Conservation (phyloP, 2,797 vertebrate species). For the Gadopsis marmoratus region DNA sequence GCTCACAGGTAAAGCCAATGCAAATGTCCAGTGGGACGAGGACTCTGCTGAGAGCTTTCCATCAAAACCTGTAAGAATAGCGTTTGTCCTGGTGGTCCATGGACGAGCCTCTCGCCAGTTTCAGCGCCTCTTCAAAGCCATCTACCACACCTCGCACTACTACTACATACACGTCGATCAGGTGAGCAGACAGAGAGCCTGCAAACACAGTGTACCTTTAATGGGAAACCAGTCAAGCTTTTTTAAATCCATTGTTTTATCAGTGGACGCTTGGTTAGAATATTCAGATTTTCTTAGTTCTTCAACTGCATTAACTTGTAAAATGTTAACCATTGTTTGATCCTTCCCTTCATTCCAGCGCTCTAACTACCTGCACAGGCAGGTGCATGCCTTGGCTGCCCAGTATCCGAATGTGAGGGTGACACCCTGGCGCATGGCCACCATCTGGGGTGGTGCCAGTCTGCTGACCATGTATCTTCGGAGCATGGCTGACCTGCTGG, state of each 20-base stretch:
- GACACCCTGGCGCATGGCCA: slow-evolving; percentile 97
- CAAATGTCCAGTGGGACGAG: slow-evolving; percentile 96
- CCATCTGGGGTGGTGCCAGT: slow-evolving; percentile 99
- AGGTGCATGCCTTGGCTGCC: slow-evolving; percentile 88
- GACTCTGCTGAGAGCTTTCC: slow-evolving; percentile 92
- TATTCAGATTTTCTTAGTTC: background rate
- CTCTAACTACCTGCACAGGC: slow-evolving; percentile 95
- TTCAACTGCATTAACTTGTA: background rate
- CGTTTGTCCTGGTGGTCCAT: slow-evolving; percentile 95
- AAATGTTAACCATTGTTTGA: background rate
- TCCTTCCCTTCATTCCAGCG: slow-evolving; percentile 83
- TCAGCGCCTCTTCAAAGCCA: slow-evolving; percentile 97
- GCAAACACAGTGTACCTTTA: background rate
- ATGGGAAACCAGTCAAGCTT: background rate
- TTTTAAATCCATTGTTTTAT: background rate
- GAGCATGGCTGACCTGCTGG: slow-evolving; percentile 94
- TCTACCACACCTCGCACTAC: slow-evolving; percentile 96
- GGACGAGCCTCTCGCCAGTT: slow-evolving; percentile 96
- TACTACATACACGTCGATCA: slow-evolving; percentile 99
- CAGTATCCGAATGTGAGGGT: slow-evolving; percentile 94
- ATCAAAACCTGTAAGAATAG: slow-evolving; percentile 92
- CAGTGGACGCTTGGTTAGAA: background rate
- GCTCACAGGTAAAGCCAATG: slow-evolving; percentile 92
- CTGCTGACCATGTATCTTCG: slow-evolving; percentile 97
- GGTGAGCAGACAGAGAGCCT: slow-evolving; percentile 79